These are phyloP conservation scores for Oryzias sinensis DNA, from an alignment of 2,797 vertebrate species.

Conservation along the genomic window DNA sequence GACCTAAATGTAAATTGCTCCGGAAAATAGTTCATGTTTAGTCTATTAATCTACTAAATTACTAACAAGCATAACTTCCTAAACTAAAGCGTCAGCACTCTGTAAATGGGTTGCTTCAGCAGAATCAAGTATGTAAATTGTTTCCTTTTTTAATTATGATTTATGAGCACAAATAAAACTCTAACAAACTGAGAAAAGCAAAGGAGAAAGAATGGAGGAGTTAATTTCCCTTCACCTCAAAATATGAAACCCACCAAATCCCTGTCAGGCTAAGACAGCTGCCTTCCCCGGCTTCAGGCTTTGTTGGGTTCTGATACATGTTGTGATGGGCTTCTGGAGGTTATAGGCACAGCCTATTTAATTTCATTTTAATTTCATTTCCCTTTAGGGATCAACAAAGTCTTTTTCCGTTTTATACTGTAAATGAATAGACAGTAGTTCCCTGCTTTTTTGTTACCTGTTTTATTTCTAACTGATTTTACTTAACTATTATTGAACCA, in stretches of 20 bases:
- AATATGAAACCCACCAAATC: slow-evolving; percentile 48
- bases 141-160: slow-evolving; percentile 6
- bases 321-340: slow-evolving; percentile 20
- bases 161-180: background rate
- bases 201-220: background rate
- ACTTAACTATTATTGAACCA: no score
- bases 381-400: no score
- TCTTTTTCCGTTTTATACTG: background rate
- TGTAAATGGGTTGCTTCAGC: slow-evolving; percentile 7
- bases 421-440: no score
- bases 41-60: background rate
- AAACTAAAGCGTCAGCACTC: slow-evolving; percentile 8
- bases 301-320: slow-evolving; percentile 42
- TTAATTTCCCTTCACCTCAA: slow-evolving; percentile 24
- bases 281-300: slow-evolving; percentile 47
- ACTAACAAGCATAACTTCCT: slow-evolving; percentile 13
- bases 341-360: slow-evolving; percentile 15
- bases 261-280: slow-evolving; percentile 39
- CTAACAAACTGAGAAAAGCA: background rate
- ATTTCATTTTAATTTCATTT: background rate
- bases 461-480: no score
- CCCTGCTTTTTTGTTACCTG: no score
- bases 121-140: background rate
- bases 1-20: background rate
- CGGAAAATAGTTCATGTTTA: background rate